A percentile compares a stretch with the other conserved stretches of the same genome.
Conservation (phyloP, 64 coral and sea anemone species). For the Anthopleura sola region DNA sequence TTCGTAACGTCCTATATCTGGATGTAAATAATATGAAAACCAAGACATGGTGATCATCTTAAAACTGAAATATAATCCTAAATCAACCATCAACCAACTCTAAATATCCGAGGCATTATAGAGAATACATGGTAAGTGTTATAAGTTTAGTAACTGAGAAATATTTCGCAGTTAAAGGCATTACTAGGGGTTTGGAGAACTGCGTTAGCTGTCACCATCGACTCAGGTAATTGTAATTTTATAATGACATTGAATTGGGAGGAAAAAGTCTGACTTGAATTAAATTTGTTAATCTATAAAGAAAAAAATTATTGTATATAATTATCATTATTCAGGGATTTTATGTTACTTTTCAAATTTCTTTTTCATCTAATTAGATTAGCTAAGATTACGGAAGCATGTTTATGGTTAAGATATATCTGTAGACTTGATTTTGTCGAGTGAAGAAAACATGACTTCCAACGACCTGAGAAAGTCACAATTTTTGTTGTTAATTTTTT, state of each 20-base stretch:
- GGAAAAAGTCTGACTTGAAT: neutral
- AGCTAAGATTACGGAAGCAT: too few relatives aligned
- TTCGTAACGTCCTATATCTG: neutral
- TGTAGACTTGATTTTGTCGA: too few relatives aligned
- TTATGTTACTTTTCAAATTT: neutral
- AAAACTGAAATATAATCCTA: neutral
- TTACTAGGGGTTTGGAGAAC: neutral
- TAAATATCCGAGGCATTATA: neutral
- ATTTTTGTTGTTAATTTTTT: too few relatives aligned
- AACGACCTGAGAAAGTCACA: too few relatives aligned
- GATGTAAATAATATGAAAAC: constrained; percentile 2
- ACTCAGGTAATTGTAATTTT: neutral
- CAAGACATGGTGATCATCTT: neutral
- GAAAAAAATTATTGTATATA: neutral
- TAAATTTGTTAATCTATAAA: neutral
- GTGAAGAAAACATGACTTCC: too few relatives aligned
- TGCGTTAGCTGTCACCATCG: neutral
- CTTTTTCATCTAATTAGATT: too few relatives aligned
- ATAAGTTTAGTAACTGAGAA: neutral
- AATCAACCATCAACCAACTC: neutral
- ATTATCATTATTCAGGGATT: neutral
- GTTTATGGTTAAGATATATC: too few relatives aligned
- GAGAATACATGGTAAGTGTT: neutral
- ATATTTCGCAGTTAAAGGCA: neutral
- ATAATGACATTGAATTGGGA: neutral